Evolutionary conservation across 2,797 vertebrate genomes (phyloP).

Genomic region (Acanthopagrus latus): DNA sequence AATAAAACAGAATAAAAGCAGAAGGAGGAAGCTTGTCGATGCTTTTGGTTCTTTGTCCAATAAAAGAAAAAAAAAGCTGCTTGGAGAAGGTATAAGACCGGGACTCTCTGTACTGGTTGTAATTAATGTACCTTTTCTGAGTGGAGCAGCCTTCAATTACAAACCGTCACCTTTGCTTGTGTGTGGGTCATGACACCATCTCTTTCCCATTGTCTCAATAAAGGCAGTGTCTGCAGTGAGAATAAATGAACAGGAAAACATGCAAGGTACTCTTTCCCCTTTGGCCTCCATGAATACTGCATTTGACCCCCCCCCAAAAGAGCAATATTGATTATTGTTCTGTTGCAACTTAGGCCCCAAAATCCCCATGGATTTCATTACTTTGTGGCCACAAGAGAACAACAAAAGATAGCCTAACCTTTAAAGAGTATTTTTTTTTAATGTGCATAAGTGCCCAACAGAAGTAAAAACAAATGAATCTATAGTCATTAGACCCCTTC

Average conservation of each 20-base stretch:
- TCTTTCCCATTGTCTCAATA: constrained; percentile 64
- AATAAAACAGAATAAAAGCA: constrained; percentile 38
- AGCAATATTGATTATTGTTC: constrained; percentile 67
- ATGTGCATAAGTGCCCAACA: background rate
- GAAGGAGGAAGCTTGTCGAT: constrained; percentile 4
- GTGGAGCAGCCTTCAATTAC: constrained; percentile 67
- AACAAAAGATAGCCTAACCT: constrained; percentile 23
- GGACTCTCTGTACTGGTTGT: constrained; percentile 61
- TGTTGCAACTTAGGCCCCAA: constrained; percentile 39
- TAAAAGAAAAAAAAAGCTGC: background rate
- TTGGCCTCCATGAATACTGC: constrained; percentile 49
- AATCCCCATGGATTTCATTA: constrained; percentile 39
- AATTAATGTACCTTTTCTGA: constrained; percentile 73
- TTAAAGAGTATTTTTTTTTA: background rate
- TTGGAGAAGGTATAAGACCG: constrained; percentile 6
- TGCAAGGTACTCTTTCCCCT: constrained; percentile 27
- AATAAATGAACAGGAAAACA: constrained; percentile 61
- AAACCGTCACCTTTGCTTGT: constrained; percentile 53
- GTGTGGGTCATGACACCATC: constrained; percentile 61
- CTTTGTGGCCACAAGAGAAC: constrained; percentile 7
- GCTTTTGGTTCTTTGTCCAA: constrained; percentile 22
- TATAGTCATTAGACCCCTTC: background rate
- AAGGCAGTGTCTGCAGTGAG: constrained; percentile 41
- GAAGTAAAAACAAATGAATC: constrained; percentile 15
- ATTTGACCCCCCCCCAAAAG: constrained; percentile 56